Conservation (phyloP, 2,888 invertebrate species). For the Zaprionus bogoriensis region DNA sequence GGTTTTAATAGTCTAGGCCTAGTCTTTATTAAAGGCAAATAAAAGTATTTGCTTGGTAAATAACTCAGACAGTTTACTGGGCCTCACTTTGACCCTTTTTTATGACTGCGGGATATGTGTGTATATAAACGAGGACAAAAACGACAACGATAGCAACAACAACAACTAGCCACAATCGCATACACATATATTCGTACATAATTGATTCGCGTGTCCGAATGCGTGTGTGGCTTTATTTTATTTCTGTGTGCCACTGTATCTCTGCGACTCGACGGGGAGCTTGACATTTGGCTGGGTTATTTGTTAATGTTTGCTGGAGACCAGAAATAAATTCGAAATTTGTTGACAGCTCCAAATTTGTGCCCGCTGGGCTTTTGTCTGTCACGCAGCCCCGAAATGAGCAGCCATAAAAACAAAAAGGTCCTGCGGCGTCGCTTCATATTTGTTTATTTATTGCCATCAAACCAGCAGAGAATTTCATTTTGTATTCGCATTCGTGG, state of each 20-base stretch:
- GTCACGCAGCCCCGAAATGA: conserved; percentile 40
- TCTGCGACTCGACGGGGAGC: conserved; percentile 12
- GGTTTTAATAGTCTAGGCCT: too few species aligned
- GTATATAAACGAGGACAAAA: not conserved
- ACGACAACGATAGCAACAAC: too few species aligned
- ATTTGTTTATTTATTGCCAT: conserved; percentile 66
- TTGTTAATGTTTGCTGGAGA: conserved; percentile 26
- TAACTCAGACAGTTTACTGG: too few species aligned
- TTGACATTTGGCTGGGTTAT: conserved; percentile 23
- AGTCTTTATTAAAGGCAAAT: too few species aligned
- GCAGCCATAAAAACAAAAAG: conserved; percentile 41
- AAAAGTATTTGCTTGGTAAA: too few species aligned
- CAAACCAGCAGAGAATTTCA: conserved; percentile 16
- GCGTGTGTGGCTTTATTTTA: not conserved
- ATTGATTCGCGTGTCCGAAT: not conserved
- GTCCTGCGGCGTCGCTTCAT: conserved; percentile 61
- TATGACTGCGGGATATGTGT: not conserved
- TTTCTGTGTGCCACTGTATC: not conserved
- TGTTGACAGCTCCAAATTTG: conserved; percentile 69
- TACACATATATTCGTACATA: too few species aligned
- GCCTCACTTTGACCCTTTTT: too few species aligned
- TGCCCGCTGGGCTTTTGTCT: conserved; percentile 52
- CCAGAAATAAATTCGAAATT: conserved; percentile 57
- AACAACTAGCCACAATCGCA: too few species aligned
- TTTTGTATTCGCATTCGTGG: conserved; percentile 1